Evolutionary conservation across 1,140 invertebrate species (phyloP).

Genomic region (Temnothorax nylanderi): DNA sequence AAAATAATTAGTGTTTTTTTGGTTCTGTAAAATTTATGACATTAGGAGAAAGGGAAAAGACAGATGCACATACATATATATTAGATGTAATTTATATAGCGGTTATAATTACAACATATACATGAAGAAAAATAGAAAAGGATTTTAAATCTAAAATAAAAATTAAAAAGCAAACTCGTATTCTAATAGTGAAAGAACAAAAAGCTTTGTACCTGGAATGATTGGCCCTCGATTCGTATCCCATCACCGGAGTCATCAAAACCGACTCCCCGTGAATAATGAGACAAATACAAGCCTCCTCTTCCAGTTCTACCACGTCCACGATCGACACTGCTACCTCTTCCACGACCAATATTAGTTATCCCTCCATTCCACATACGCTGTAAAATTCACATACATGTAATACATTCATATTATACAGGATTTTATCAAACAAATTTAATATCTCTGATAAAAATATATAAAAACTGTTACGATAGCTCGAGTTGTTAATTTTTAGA

Average conservation of each 20-base stretch:
- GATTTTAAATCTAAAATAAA: neutral
- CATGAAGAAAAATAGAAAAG: neutral
- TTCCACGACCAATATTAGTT: slow-evolving; percentile 81
- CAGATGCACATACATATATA: neutral
- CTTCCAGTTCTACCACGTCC: slow-evolving; percentile 86
- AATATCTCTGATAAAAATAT: too few relatives aligned
- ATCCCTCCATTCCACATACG: slow-evolving; percentile 83
- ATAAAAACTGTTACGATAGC: too few relatives aligned
- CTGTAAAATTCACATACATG: slow-evolving; percentile 70
- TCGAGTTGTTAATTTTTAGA: too few relatives aligned
- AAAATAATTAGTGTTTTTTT: neutral
- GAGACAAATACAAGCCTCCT: slow-evolving; percentile 85
- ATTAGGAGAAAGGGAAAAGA: neutral
- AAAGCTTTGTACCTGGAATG: slow-evolving; percentile 78
- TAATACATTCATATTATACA: neutral
- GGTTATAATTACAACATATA: too few relatives aligned
- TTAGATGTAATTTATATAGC: neutral
- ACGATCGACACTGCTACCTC: slow-evolving; percentile 88
- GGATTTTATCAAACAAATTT: too few relatives aligned
- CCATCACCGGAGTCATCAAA: slow-evolving; percentile 86
- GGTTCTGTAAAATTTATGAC: slow-evolving; percentile 9
- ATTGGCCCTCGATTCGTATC: slow-evolving; percentile 80
- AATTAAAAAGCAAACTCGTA: neutral
- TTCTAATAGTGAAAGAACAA: neutral
- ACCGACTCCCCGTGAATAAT: slow-evolving; percentile 86